Conservation (phyloP, 2,888 invertebrate genomes). For the Oxytorus armatus region DNA sequence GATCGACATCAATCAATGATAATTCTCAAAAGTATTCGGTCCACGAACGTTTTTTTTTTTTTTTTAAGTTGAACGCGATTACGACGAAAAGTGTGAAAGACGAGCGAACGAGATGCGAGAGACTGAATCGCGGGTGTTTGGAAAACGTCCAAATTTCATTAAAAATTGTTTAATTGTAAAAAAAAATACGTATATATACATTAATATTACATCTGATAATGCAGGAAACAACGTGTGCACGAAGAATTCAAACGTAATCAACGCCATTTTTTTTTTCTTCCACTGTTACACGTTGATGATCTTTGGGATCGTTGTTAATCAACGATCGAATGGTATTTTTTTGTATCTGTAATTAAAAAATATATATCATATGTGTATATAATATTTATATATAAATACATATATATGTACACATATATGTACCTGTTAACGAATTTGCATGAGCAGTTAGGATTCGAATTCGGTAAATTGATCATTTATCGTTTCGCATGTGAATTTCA, state of each 20-base stretch:
- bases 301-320: conserved; percentile 43
- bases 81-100: too few species aligned
- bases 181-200: conserved; percentile 12
- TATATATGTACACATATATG: too few species aligned
- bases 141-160: neutral
- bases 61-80: neutral
- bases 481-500: conserved; percentile 64
- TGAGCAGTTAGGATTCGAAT: conserved; percentile 54
- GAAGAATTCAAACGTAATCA: conserved; percentile 59
- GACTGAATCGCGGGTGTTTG: neutral
- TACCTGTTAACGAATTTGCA: conserved; percentile 60
- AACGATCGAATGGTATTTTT: conserved; percentile 55
- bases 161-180: conserved; percentile 11
- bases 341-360: neutral
- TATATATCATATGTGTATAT: conserved; percentile 19
- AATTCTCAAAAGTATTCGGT: too few species aligned
- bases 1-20: neutral
- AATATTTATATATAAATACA: conserved; percentile 7
- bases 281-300: conserved; percentile 47
- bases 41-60: too few species aligned
- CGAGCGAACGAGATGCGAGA: neutral
- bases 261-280: conserved; percentile 42
- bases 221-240: conserved; percentile 69
- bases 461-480: conserved; percentile 60
- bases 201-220: conserved; percentile 51